These are phyloP conservation scores for Semicossyphus pulcher DNA, from an alignment of 2,113 vertebrate species.

Conservation along the genomic window DNA sequence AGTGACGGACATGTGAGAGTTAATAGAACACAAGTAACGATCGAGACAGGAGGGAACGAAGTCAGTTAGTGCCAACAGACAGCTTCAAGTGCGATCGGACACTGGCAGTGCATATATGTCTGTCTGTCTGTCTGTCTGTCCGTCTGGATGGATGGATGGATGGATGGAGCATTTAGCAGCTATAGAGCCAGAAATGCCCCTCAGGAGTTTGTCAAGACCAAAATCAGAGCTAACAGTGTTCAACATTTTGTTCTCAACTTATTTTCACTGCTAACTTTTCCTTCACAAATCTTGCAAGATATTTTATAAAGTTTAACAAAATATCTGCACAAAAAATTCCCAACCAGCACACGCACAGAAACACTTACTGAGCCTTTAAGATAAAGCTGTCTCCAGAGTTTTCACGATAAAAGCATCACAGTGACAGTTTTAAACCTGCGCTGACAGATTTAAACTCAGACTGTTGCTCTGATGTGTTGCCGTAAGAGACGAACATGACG, in stretches of 20 bases:
- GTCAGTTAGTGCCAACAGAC: no score
- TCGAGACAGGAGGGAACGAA: no score
- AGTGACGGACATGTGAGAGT: no score
- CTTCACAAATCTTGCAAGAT: background rate
- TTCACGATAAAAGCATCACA: constrained; percentile 4
- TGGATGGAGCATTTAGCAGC: no score
- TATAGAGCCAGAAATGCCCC: no score
- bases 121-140: no score
- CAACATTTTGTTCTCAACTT: no score
- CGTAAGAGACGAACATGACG: constrained; percentile 36
- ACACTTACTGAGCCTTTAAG: background rate
- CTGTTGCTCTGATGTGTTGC: constrained; percentile 1
- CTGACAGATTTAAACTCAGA: constrained; percentile 18
- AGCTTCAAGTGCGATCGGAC: background rate
- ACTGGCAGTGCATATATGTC: no score
- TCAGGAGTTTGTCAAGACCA: no score
- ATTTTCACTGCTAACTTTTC: no score
- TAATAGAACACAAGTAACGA: no score
- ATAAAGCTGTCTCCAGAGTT: background rate
- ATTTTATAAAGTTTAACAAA: background rate
- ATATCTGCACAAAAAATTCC: background rate
- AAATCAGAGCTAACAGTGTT: background rate
- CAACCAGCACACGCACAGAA: background rate
- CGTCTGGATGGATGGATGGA: no score
- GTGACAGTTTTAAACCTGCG: constrained; percentile 7